Percentiles rank a stretch among this genome's conserved stretches.
These are phyloP conservation scores for Strigamia maritima DNA, from an alignment of 2,888 invertebrate species.

Conservation along the genomic window DNA sequence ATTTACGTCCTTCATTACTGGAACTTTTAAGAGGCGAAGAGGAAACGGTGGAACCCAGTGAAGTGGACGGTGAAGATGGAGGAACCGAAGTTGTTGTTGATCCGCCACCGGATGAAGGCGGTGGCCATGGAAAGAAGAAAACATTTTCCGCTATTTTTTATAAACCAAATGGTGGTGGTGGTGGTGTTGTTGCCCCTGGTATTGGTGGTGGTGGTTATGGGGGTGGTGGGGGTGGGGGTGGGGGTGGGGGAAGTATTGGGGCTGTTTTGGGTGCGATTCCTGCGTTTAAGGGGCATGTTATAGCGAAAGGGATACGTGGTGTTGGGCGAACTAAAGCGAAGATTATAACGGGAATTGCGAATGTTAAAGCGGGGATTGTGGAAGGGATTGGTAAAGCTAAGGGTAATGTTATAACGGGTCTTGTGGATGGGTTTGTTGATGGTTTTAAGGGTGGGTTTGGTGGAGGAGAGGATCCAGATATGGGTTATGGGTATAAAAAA, in stretches of 20 bases:
- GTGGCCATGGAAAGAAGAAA: neutral
- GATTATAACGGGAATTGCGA: conserved; percentile 17
- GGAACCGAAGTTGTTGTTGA: neutral
- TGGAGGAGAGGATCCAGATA: neutral
- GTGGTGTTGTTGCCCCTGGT: neutral
- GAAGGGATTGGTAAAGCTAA: conserved; percentile 34
- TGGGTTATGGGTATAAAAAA: neutral
- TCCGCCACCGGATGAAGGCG: neutral
- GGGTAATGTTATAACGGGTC: conserved; percentile 14
- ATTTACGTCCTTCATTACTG: neutral
- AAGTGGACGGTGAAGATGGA: neutral
- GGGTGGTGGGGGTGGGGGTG: neutral
- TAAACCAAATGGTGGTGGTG: neutral
- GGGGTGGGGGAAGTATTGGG: neutral
- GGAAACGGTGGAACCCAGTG: neutral
- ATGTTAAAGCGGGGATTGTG: conserved; percentile 26
- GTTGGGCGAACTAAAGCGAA: conserved; percentile 1
- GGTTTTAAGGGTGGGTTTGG: conserved; percentile 22
- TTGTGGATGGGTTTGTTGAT: conserved; percentile 29
- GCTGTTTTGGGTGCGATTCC: conserved; percentile 16
- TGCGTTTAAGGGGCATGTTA: neutral
- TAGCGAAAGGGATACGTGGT: conserved; percentile 1
- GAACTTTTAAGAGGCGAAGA: neutral
- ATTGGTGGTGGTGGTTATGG: neutral
- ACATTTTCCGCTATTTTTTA: neutral